Conservation (phyloP, 2,797 vertebrate species). For the Gastrophryne carolinensis region DNA sequence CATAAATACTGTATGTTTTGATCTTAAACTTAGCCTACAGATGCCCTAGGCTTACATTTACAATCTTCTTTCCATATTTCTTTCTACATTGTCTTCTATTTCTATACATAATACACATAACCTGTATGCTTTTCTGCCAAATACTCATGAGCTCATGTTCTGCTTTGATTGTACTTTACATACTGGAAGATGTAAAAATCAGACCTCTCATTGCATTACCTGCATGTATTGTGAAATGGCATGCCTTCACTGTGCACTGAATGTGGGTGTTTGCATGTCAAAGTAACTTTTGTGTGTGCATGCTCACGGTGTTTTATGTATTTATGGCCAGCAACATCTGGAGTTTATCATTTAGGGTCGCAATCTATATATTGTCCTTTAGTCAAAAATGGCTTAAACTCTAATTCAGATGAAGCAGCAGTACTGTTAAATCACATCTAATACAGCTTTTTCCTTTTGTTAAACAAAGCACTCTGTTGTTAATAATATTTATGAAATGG, state of each 20-base stretch:
- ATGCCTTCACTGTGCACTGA: conserved; percentile 5
- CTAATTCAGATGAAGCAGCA: conserved; percentile 30
- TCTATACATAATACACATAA: too few species aligned
- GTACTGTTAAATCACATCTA: too few species aligned
- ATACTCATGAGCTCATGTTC: too few species aligned
- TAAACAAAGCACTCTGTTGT: too few species aligned
- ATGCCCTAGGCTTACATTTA: too few species aligned
- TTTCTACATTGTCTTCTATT: neutral
- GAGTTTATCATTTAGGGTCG: neutral
- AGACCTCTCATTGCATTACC: conserved; percentile 10
- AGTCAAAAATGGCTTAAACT: neutral
- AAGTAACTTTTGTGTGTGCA: conserved; percentile 36
- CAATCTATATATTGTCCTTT: neutral
- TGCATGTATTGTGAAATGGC: conserved; percentile 47
- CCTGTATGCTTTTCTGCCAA: neutral
- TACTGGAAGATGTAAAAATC: too few species aligned
- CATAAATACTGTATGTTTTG: too few species aligned
- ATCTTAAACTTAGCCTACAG: too few species aligned
- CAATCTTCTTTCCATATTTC: neutral
- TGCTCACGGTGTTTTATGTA: conserved; percentile 12
- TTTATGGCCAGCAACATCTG: neutral
- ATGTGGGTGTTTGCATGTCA: conserved; percentile 28
- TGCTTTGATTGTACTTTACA: neutral
- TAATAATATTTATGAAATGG: too few species aligned
- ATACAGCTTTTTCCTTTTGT: too few species aligned